Evolutionary conservation across 2,888 invertebrate species (phyloP).

Genomic region (Troglohyphantes excavatus): DNA sequence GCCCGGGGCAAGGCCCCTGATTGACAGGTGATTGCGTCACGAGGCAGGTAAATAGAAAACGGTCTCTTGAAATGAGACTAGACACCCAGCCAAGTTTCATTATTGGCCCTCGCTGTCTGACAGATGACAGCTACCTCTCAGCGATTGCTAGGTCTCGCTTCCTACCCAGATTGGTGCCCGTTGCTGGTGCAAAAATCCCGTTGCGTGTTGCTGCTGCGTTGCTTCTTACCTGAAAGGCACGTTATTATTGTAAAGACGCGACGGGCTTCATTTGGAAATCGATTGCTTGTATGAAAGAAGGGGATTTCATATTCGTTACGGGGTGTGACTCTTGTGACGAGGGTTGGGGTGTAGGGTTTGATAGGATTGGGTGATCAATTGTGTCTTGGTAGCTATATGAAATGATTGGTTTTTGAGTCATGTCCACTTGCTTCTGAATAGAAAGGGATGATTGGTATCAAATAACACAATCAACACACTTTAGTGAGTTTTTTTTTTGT

Average conservation of each 20-base stretch:
- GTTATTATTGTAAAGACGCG: conserved; percentile 33
- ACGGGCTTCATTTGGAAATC: conserved; percentile 34
- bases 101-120: conserved; percentile 60
- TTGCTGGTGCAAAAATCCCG: conserved; percentile 37
- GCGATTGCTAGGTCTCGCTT: conserved; percentile 17
- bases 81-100: conserved; percentile 67
- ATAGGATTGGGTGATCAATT: too few species aligned
- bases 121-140: conserved; percentile 65
- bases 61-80: conserved; percentile 54
- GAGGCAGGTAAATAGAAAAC: conserved; percentile 69
- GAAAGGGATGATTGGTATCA: too few species aligned
- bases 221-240: conserved; percentile 40
- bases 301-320: conserved; percentile 6
- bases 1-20: conserved; percentile 36
- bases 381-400: too few species aligned
- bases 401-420: too few species aligned
- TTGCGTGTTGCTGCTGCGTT: not conserved
- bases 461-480: too few species aligned
- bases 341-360: too few species aligned
- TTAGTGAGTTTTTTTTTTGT: too few species aligned
- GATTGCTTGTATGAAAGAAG: conserved; percentile 3
- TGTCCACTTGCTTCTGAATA: too few species aligned
- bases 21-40: conserved; percentile 69
- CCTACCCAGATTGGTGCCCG: conserved; percentile 5
- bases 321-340: too few species aligned